These are phyloP conservation scores for Gorsachius goisagi DNA, from an alignment of 2,113 vertebrate genomes.

Conservation along the genomic window DNA sequence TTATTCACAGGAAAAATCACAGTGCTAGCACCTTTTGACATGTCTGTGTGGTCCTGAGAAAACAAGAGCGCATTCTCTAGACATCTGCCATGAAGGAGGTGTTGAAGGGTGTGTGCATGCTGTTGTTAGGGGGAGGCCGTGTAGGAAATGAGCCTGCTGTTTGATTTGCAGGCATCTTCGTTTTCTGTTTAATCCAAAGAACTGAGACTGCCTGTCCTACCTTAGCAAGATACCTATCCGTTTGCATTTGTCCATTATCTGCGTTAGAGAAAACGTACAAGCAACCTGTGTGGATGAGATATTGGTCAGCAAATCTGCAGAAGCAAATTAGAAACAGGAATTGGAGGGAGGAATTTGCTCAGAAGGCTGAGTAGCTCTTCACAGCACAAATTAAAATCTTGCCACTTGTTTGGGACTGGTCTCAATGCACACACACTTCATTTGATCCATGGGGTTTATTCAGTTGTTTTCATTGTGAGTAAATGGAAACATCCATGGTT, in stretches of 20 bases:
- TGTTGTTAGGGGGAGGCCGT: background rate
- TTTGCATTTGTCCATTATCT: background rate
- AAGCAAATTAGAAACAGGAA: background rate
- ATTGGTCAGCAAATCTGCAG: background rate
- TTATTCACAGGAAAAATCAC: background rate
- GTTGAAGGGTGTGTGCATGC: too few relatives aligned
- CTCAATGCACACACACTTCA: background rate
- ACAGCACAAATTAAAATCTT: background rate
- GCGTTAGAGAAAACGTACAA: background rate
- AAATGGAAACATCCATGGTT: background rate
- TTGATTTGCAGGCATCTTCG: background rate
- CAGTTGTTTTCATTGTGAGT: background rate
- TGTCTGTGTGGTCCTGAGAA: background rate
- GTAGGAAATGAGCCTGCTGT: background rate
- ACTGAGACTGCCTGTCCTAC: background rate
- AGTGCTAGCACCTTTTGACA: background rate
- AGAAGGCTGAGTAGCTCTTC: background rate
- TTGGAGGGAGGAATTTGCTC: background rate
- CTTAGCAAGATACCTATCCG: background rate
- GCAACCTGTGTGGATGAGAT: background rate
- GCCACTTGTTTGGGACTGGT: background rate
- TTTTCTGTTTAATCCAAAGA: background rate
- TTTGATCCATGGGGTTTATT: background rate
- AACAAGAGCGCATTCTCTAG: background rate
- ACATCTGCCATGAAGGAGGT: rapidly evolving